Base-by-base conservation (phyloP, 92 coral and sea anemone species). In the Epizoanthus ramosus region DNA sequence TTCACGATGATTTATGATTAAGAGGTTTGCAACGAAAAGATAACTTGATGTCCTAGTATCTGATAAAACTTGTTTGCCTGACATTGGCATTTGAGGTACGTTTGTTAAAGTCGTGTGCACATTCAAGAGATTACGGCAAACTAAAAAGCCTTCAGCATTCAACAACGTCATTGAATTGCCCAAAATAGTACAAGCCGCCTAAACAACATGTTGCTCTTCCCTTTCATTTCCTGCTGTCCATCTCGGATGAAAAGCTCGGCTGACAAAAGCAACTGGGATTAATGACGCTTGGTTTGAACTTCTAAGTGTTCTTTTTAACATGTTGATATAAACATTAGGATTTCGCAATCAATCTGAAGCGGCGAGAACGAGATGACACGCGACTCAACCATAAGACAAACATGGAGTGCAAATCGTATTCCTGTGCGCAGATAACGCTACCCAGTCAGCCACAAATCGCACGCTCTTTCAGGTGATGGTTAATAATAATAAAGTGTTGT, bases 251-350 rank as follows among this genome's bases (percentile, higher is more conserved):
- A 39, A 41, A 60, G 70, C 82, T 61, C 28, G 15, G 63, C 47
- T 77, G 82, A 77, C 82, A 77, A 60, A 77, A 41, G 59, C 82
- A 77, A 47, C 71, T 71, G 82, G 82, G 54, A 10, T 54, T 77
- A 60, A 3, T 77, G 82, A 10, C 23, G 54, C 33, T 60, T 6
- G 61, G 82, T 75, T 75, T 60, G 6, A 37, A 39, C 58, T 77
- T 22, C 16, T 41, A 77, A 43, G 33, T 41, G 9, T 19, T 4
- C 22, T 35, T 54, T 8, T 37, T 5, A 37, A 41, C 39, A 10
- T 41, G 65, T 63, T 77, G 41, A 77, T 69, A 21, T 39, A 61
- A 47, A 45, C 6, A 15, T 37, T 43, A 21, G 57, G 63, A 35
- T 33, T 37, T 59, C 7, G 33, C 31, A n/a, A 17, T 74, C 79